Evolutionary conservation across 2,888 invertebrate species (phyloP).

Genomic region (Caenorhabditis sp.): DNA sequence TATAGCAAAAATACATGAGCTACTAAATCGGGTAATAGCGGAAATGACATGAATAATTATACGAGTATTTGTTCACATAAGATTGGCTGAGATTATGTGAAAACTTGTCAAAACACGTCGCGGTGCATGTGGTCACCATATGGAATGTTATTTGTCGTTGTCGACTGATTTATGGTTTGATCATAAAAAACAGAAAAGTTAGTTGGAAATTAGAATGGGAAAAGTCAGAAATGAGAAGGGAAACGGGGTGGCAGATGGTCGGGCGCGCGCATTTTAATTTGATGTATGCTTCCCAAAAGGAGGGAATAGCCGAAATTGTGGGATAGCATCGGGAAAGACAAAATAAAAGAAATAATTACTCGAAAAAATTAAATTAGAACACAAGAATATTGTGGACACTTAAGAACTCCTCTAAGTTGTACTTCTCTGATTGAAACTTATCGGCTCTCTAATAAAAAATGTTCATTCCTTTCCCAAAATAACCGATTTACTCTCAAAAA

Average conservation of each 20-base stretch:
- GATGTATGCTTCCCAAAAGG: neutral
- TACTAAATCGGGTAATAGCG: constrained; percentile 1
- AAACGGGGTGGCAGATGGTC: neutral
- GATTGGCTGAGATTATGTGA: neutral
- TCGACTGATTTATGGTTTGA: neutral
- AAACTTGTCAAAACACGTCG: neutral
- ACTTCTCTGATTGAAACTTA: too few relatives aligned
- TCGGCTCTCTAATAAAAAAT: too few relatives aligned
- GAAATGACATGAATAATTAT: constrained; percentile 1
- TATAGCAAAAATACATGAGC: neutral
- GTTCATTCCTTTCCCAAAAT: too few relatives aligned
- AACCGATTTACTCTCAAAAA: too few relatives aligned
- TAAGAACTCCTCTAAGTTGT: too few relatives aligned
- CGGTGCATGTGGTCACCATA: neutral
- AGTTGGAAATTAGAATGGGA: neutral
- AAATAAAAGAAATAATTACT: too few relatives aligned
- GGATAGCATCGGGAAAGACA: too few relatives aligned
- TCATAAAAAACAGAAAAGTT: neutral
- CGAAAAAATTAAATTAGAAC: too few relatives aligned
- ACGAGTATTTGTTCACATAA: neutral
- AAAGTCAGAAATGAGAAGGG: neutral
- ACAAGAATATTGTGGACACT: too few relatives aligned
- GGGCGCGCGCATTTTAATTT: neutral
- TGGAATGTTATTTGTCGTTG: neutral
- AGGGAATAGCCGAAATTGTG: neutral